phyloP scores from a whole-genome alignment of 2,888 invertebrate genomes.

The Xylota sylvarum region DNA sequence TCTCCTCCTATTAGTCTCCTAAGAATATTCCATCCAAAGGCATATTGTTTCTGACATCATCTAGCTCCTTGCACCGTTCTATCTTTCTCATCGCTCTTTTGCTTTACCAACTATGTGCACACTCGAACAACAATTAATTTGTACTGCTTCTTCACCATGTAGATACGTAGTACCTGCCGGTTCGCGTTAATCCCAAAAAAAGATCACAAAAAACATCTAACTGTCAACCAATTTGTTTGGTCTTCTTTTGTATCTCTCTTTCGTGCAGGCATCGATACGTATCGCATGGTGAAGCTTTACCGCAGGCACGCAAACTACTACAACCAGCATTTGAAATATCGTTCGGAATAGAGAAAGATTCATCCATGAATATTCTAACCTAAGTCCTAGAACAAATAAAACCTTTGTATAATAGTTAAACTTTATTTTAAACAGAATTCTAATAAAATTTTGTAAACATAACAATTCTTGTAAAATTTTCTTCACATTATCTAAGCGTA shows the following conservation, averaged over 20 bases:
- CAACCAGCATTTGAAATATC: slow-evolving; percentile 83
- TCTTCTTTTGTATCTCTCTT: slow-evolving; percentile 47
- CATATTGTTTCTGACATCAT: background rate
- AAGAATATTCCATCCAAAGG: no score
- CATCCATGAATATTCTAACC: background rate
- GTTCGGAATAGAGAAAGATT: slow-evolving; percentile 79
- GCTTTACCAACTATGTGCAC: background rate
- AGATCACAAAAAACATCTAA: slow-evolving; percentile 39
- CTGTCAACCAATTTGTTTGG: slow-evolving; percentile 37
- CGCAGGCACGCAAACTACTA: slow-evolving; percentile 83
- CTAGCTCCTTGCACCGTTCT: background rate
- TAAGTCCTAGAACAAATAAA: background rate
- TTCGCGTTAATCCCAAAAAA: slow-evolving; percentile 16
- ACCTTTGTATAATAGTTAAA: background rate
- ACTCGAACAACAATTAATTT: background rate
- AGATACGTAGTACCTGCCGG: slow-evolving; percentile 24
- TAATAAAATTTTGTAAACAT: slow-evolving; percentile 4
- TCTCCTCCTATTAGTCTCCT: no score
- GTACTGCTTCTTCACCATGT: slow-evolving; percentile 28
- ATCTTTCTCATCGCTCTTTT: background rate
- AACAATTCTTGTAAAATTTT: slow-evolving; percentile 5
- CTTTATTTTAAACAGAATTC: background rate
- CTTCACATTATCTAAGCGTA: slow-evolving; percentile 49
- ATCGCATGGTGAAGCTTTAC: slow-evolving; percentile 83
- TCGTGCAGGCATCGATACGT: slow-evolving; percentile 83